Conservation (phyloP, 2,113 vertebrate genomes). For the Phalacrocorax brasilianus region DNA sequence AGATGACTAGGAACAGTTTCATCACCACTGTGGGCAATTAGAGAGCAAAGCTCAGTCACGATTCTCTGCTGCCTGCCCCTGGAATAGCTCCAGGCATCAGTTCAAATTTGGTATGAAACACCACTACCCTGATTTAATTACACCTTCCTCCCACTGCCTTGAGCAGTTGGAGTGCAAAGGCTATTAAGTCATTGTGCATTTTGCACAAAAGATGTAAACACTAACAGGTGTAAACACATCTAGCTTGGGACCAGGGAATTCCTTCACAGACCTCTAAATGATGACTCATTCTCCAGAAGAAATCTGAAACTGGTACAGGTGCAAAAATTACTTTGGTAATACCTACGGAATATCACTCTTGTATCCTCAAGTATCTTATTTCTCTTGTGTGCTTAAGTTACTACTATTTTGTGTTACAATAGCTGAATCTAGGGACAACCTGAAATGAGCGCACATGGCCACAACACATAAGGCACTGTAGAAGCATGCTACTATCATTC, state of each 20-base stretch:
- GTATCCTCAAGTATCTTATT: not conserved
- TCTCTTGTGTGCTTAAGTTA: not conserved
- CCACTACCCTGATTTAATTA: slow-evolving; percentile 44
- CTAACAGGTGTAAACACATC: slow-evolving; percentile 1
- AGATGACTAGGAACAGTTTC: slow-evolving; percentile 40
- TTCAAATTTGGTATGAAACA: slow-evolving; percentile 34
- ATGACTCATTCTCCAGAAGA: slow-evolving; percentile 19
- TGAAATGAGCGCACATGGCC: not conserved
- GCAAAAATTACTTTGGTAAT: not conserved
- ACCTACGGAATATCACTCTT: not conserved
- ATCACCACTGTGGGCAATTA: slow-evolving; percentile 46
- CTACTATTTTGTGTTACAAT: not conserved
- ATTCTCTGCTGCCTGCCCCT: slow-evolving; percentile 33
- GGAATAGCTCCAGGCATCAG: slow-evolving; percentile 51
- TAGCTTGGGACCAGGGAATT: slow-evolving; percentile 1
- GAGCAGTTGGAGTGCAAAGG: slow-evolving; percentile 38
- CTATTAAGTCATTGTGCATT: not conserved
- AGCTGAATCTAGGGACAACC: not conserved
- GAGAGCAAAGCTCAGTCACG: slow-evolving; percentile 28
- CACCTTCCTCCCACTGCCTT: slow-evolving; percentile 42
- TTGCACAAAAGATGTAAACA: slow-evolving; percentile 23
- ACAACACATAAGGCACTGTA: not conserved
- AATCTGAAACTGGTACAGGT: slow-evolving; percentile 3
- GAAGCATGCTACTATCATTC: not conserved
- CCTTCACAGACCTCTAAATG: not conserved